Evolutionary conservation across 2,888 invertebrate species (phyloP), one percentile per base, ranked within the genome.

Genomic region (Acholoe squamosa): DNA sequence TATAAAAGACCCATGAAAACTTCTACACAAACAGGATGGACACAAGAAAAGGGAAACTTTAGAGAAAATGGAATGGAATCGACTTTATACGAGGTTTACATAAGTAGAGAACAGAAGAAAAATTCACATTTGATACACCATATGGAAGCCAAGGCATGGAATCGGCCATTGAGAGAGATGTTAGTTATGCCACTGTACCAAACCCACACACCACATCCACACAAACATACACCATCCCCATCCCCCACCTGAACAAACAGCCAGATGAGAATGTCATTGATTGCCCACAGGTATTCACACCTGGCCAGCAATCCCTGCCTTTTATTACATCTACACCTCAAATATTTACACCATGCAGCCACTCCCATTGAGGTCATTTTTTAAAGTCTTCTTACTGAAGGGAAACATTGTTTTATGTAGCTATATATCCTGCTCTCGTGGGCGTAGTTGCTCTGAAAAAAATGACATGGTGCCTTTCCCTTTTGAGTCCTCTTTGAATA

Each of bases 271-370:
- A 3, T 25, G 14, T 71, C 71, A 71, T 71, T 28, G 71, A 71
- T 71, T 28, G 28, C 28, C 14, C 28, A 22, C 10, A 67, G 28
- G 28, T 14, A 19, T 25, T 71, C 25, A 71, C 71, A 71, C 71
- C 71, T 71, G 71, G 71, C 31, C 71, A 71, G 3, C 71, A 71
- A 71, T 71, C 71, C 19, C 61, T n/a, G 71, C 61, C 28, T 71
- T 71, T 71, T 71, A n/a, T 25, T 16, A n/a, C n/a, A n/a, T 28
- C 31, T 71, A 71, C 71, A 71, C 71, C 19, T 71, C 71, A 71
- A 71, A 71, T 71, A 71, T 71, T 71, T 71, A 71, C 31, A 5
- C 71, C 71, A n/a, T n/a, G n/a, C n/a, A 71, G 71, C 31, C 71
- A 14, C 25, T 14, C 25, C 71, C 71, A 71, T 71, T 71, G 71